Evolutionary conservation across 1,140 invertebrate species (phyloP).

Genomic region (Anastrepha ludens): DNA sequence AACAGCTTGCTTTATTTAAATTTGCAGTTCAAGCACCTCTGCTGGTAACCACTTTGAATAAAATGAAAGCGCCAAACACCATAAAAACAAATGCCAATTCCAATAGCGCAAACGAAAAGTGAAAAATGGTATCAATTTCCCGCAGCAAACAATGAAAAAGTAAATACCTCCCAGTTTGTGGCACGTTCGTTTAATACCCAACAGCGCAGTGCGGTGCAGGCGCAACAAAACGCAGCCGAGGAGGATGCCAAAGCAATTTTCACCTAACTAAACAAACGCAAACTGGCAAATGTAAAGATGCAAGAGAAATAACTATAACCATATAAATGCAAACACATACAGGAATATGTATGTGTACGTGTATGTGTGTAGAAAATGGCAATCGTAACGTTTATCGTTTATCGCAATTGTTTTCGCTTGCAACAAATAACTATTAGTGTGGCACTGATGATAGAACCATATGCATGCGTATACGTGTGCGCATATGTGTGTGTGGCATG

Average conservation of each 20-base stretch:
- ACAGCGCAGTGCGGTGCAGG: neutral
- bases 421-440: constrained; percentile 1
- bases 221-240: neutral
- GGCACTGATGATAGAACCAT: neutral
- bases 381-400: constrained; percentile 19
- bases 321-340: neutral
- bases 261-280: constrained; percentile 11
- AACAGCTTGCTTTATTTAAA: neutral
- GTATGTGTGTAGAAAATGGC: neutral
- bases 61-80: neutral
- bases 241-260: constrained; percentile 40
- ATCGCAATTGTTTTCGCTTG: constrained; percentile 38
- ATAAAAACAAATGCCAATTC: neutral
- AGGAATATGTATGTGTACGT: neutral
- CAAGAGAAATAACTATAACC: no score
- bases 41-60: neutral
- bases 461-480: neutral
- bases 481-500: neutral
- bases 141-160: constrained; percentile 35
- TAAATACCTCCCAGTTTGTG: constrained; percentile 39
- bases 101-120: neutral
- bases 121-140: constrained; percentile 43
- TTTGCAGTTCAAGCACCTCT: neutral
- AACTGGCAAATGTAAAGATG: neutral
- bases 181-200: neutral